Base-by-base conservation (phyloP, 2,888 invertebrate species). In the Bhutanitis thaidina region DNA sequence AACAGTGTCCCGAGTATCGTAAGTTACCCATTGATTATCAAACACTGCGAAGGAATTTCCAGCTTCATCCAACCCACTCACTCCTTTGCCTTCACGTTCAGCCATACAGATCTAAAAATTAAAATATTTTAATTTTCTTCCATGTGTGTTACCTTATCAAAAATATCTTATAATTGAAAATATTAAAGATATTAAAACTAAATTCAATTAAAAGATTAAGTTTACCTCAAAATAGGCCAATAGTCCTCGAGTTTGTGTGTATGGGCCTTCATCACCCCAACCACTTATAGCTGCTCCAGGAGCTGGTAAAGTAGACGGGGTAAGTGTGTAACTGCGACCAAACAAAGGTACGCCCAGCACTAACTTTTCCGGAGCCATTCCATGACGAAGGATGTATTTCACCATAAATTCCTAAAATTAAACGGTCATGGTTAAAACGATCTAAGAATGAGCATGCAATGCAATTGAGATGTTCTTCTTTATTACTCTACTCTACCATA, bases 1-100 rank as follows among this genome's bases (percentile, higher is more conserved):
- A 43, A 94, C 87, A 49, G 93, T 93, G 12, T 90, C 81, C 0
- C 90, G 90, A 61, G 95, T 94, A 56, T 96, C 96, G 65, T 93
- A 96, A 4, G 94, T 93, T 55, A 96, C 90, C 96, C 96, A 96
- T 63, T 96, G 95, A 69, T 95, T 93, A 5, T 93, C 94, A 43
- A 91, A 91, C 7, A 93, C 90, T 1, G 91, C 88, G 63, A 90
- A 94, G 0, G 94, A 93, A 12, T 93, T 91, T 0, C 94, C 94
- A 27, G 90, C 90, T 41, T 89, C 88, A 62, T 94, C 94, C 9
- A 90, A 71, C 12, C 86, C 83, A 43, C 77, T 86, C 1, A 64
- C 59, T 79, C 93, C 93, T 57, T 81, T 84, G n/a, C 88, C 87
- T 56, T 91, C 90, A 34, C 90, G 90, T 60, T 91, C 80, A 43